Evolutionary conservation across 2,888 invertebrate genomes (phyloP).

Genomic region (Galerucella pusilla): DNA sequence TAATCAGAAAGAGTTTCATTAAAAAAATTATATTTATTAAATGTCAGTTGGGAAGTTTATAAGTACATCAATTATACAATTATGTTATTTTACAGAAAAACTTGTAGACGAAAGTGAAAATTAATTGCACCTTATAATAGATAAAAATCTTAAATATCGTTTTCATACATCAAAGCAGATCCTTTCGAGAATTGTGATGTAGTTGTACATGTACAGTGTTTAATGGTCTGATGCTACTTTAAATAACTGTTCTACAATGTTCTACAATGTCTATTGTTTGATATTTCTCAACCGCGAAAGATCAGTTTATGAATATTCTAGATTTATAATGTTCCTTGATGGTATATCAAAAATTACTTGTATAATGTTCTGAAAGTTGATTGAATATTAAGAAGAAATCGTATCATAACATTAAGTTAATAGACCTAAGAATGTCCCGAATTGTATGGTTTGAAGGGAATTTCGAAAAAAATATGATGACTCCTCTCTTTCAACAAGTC

Average conservation of each 20-base stretch:
- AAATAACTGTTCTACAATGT: neutral
- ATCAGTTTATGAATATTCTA: neutral
- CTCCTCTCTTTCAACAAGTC: no score
- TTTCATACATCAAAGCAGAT: neutral
- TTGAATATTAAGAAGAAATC: no score
- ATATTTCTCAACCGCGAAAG: slow-evolving; percentile 2
- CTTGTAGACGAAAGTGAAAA: neutral
- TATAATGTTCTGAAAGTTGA: neutral
- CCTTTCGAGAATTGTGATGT: neutral
- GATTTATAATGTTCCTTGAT: neutral
- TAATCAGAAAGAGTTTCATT: no score
- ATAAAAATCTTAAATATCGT: slow-evolving; percentile 2
- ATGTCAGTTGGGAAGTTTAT: no score
- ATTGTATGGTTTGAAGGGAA: no score
- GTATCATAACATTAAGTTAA: no score
- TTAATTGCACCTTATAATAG: slow-evolving; percentile 4
- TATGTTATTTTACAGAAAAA: neutral
- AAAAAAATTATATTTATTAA: no score
- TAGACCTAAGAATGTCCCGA: neutral
- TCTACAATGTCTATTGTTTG: neutral
- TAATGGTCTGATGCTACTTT: slow-evolving; percentile 1
- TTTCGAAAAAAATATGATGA: no score
- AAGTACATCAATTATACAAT: neutral
- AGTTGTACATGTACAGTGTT: neutral
- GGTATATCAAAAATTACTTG: neutral